Base-by-base conservation (phyloP, 2,797 vertebrate genomes). In the Aulostomus chinensis region DNA sequence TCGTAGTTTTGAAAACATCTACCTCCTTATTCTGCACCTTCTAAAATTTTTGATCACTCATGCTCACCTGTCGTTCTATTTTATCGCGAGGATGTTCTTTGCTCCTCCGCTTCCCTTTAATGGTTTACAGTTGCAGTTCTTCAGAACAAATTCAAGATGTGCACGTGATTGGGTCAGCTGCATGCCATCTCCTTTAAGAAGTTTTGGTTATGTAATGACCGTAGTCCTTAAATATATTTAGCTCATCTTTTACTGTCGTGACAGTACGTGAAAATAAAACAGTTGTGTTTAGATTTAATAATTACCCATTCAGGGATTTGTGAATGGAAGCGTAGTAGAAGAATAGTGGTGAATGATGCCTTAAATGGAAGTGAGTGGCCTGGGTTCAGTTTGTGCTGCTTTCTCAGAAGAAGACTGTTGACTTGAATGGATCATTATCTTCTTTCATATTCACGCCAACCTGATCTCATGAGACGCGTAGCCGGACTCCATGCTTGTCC, bases 1-100 rank as follows among this genome's bases (percentile, higher is more conserved):
- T 47, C 62, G 29, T 51, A 55, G 41, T 60, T 42, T 46, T 55
- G 21, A 45, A 53, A 55, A 48, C 53, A 46, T 61, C 76, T 83
- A 76, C 76, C 72, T 80, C 69, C 45, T 64, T 37, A 32, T 34
- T 60, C 43, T n/a, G 24, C 10, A 15, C 38, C 18, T 2, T 39
- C 31, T 59, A 16, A 5, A 25, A 7, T 25, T 25, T n/a, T n/a
- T n/a, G n/a, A n/a, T n/a, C n/a, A n/a, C n/a, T n/a, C n/a, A n/a
- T n/a, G n/a, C n/a, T n/a, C n/a, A n/a, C n/a, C n/a, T n/a, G n/a
- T n/a, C n/a, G n/a, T 25, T 25, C 9, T 25, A 7, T 25, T 25
- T 25, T 25, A 25, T 6, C 47, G 26, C 5, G 14, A 34, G 24
- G 18, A 6, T 9, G 14, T 34, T 15, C 21, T 17, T 11, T 32